Evolutionary conservation across 2,797 vertebrate genomes (phyloP).

Genomic region (Myotis pilosus): DNA sequence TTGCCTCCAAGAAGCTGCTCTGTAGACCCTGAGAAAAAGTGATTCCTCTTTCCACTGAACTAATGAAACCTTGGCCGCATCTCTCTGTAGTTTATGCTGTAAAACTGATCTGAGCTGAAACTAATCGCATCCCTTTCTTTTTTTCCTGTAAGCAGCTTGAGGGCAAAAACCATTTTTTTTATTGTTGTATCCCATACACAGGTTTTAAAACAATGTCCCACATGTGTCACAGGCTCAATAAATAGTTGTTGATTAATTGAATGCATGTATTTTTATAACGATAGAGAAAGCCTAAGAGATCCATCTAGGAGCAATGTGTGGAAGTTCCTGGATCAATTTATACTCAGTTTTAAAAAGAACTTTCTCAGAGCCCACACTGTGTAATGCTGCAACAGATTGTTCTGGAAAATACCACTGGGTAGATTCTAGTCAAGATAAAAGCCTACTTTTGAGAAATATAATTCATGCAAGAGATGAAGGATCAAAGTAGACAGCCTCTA

Average conservation of each 20-base stretch:
- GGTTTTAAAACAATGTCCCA: neutral
- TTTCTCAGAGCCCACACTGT: neutral
- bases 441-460: neutral
- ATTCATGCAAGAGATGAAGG: neutral
- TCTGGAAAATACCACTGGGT: constrained; percentile 7
- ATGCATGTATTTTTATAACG: neutral
- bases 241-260: neutral
- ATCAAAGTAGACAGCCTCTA: neutral
- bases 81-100: neutral
- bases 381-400: neutral
- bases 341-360: neutral
- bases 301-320: neutral
- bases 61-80: neutral
- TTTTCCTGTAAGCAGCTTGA: neutral
- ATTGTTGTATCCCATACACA: neutral
- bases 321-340: neutral
- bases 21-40: neutral
- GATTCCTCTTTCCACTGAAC: neutral
- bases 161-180: neutral
- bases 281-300: neutral
- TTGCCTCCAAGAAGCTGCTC: neutral
- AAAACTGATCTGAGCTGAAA: neutral
- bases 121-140: neutral
- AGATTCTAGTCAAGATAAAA: constrained; percentile 21
- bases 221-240: neutral